Percentiles rank a stretch among this genome's conserved stretches.
phyloP scores from a whole-genome alignment of 1,140 invertebrate genomes.

The Camponotus floridanus region DNA sequence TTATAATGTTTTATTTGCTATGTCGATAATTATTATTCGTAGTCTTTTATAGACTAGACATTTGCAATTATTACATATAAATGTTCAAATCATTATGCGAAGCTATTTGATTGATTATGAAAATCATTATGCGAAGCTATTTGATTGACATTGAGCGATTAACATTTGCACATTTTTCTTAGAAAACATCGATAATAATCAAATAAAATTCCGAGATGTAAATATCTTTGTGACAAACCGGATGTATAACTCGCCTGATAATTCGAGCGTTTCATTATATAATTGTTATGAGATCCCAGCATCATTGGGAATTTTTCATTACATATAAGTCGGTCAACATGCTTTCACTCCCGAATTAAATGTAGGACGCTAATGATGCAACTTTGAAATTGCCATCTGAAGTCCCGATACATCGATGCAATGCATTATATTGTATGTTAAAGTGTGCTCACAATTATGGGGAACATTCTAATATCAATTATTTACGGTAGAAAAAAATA shows the following conservation, averaged over 20 bases:
- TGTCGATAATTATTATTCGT: not conserved
- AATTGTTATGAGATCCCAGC: conserved; percentile 37
- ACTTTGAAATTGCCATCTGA: conserved; percentile 35
- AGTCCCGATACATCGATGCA: not conserved
- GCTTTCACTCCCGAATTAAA: conserved; percentile 60
- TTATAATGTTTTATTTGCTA: not conserved
- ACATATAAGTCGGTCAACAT: conserved; percentile 33
- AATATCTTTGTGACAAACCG: not conserved
- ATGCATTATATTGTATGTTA: not conserved
- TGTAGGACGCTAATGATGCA: conserved; percentile 45
- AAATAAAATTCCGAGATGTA: not conserved
- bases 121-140: not conserved
- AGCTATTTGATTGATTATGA: not conserved
- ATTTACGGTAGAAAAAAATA: not conserved
- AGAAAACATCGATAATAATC: not conserved
- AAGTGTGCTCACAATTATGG: not conserved
- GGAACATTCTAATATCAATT: not conserved
- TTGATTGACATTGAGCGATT: not conserved
- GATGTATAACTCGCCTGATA: not conserved
- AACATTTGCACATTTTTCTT: not conserved
- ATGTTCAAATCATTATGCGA: not conserved
- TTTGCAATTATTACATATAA: not conserved
- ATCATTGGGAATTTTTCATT: conserved; percentile 43
- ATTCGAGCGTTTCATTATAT: conserved; percentile 28
- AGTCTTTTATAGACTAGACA: not conserved